A percentile compares a stretch with the other conserved stretches of the same genome.
Evolutionary conservation across 2,888 invertebrate genomes (phyloP).

Genomic region (Falcaria lacertinaria): DNA sequence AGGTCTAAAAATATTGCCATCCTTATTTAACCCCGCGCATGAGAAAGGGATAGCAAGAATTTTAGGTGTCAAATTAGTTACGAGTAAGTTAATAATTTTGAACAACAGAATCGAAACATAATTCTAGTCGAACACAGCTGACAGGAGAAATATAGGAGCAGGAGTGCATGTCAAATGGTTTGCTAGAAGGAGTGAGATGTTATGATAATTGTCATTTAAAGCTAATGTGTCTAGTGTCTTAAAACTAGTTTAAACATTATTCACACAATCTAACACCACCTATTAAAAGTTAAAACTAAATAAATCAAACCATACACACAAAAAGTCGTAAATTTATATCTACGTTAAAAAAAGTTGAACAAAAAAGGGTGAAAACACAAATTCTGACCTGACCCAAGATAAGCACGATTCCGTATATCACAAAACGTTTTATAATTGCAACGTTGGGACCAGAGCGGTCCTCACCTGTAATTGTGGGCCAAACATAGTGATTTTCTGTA

Average conservation of each 20-base stretch:
- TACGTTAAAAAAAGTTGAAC: not conserved
- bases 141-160: too few species aligned
- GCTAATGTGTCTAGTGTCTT: too few species aligned
- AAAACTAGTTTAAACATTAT: not conserved
- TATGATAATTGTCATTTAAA: too few species aligned
- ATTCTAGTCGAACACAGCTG: too few species aligned
- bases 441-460: constrained; percentile 13
- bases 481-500: constrained; percentile 43
- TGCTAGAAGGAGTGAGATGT: too few species aligned
- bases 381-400: constrained; percentile 15
- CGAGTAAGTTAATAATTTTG: too few species aligned
- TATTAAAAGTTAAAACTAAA: not conserved
- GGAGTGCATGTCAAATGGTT: too few species aligned
- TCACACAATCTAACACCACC: not conserved
- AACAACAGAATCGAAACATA: too few species aligned
- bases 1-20: too few species aligned
- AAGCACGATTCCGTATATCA: constrained; percentile 33
- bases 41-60: too few species aligned
- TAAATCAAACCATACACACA: not conserved
- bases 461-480: constrained; percentile 36
- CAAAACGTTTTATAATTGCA: constrained; percentile 53
- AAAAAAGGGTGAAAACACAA: not conserved
- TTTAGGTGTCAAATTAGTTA: too few species aligned
- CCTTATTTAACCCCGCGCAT: too few species aligned
- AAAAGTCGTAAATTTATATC: not conserved